Evolutionary conservation across 2,113 vertebrate species (phyloP).

Genomic region (Columbina picui): DNA sequence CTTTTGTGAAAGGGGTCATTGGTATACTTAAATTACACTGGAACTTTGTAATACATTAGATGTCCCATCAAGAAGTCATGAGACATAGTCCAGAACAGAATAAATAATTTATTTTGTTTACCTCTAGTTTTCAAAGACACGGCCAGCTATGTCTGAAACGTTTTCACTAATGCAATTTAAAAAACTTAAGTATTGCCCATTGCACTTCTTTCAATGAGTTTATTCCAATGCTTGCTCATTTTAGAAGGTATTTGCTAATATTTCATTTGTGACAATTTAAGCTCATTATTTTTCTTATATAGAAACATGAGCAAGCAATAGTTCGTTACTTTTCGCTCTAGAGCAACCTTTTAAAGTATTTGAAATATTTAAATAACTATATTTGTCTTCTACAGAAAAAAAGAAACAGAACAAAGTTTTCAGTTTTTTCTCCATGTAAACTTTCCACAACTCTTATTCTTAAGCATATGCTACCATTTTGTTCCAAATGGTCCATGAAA

Average conservation of each 20-base stretch:
- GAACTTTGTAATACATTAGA: not conserved
- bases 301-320: not conserved
- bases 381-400: not conserved
- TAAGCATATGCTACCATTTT: accelerated
- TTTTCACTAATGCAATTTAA: not conserved
- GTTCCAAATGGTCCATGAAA: not conserved
- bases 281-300: not conserved
- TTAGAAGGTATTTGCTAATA: not conserved
- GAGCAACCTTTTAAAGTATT: not conserved
- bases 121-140: not conserved
- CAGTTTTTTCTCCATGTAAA: not conserved
- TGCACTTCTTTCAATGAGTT: not conserved
- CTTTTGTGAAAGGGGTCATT: not conserved
- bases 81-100: not conserved
- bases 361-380: not conserved
- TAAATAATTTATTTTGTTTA: not conserved
- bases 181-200: not conserved
- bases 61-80: not conserved
- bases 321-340: not conserved
- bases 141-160: not conserved
- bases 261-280: not conserved
- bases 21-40: not conserved
- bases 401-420: not conserved
- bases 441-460: not conserved
- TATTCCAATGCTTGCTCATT: not conserved